Percentiles rank a stretch among this genome's conserved stretches.
Evolutionary conservation across 2,888 invertebrate genomes (phyloP).

Genomic region (Cremastinae sp.): DNA sequence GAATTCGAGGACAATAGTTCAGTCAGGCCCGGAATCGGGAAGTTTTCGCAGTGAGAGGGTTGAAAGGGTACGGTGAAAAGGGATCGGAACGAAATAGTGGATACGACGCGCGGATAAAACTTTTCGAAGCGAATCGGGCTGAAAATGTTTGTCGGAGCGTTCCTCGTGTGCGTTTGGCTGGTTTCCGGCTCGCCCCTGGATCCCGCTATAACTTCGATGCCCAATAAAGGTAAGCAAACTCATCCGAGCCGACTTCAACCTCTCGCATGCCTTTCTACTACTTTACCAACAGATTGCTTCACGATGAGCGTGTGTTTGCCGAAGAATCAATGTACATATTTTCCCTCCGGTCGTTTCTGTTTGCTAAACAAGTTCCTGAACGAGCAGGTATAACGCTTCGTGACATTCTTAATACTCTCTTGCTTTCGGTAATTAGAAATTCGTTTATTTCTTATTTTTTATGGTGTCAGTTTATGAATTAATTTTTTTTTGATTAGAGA

Average conservation of each 20-base stretch:
- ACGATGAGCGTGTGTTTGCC: slow-evolving; percentile 39
- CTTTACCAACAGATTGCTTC: too few relatives aligned
- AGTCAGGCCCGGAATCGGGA: too few relatives aligned
- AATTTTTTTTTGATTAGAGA: too few relatives aligned
- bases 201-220: slow-evolving; percentile 69
- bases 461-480: too few relatives aligned
- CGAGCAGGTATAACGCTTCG: background rate
- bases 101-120: too few relatives aligned
- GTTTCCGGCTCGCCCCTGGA: slow-evolving; percentile 72
- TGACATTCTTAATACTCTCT: too few relatives aligned
- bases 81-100: too few relatives aligned
- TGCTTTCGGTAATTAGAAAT: too few relatives aligned
- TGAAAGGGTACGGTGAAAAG: slow-evolving; percentile 46
- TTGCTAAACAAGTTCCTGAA: slow-evolving; percentile 6
- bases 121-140: slow-evolving; percentile 69
- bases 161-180: slow-evolving; percentile 72
- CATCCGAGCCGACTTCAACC: slow-evolving; percentile 3
- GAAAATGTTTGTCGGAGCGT: slow-evolving; percentile 70
- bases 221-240: slow-evolving; percentile 68
- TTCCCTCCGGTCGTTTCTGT: slow-evolving; percentile 8
- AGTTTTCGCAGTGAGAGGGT: slow-evolving; percentile 25
- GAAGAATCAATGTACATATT: background rate
- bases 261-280: too few relatives aligned
- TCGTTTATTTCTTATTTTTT: too few relatives aligned
- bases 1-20: too few relatives aligned